Evolutionary conservation across 92 coral and sea anemone genomes (phyloP).

Genomic region (Parazoanthus darwini): DNA sequence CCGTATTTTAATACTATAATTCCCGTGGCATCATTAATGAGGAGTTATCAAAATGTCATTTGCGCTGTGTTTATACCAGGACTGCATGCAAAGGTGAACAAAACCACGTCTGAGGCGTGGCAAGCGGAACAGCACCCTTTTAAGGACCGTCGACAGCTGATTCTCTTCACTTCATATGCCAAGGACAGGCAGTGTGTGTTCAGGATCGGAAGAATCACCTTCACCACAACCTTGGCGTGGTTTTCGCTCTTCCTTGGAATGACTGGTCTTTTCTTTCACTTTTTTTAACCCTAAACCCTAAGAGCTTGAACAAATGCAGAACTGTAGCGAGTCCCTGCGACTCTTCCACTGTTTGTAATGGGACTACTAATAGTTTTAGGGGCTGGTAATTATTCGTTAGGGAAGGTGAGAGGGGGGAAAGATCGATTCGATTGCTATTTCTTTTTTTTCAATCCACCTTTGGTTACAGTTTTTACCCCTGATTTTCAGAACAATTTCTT

Average conservation of each 20-base stretch:
- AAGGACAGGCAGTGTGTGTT: slow-evolving; percentile 72
- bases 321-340: not conserved
- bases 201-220: slow-evolving; percentile 71
- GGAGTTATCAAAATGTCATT: not conserved
- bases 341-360: too few relatives aligned
- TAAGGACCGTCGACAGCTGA: slow-evolving; percentile 62
- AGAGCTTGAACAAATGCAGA: too few relatives aligned
- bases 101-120: slow-evolving; percentile 63
- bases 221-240: slow-evolving; percentile 77
- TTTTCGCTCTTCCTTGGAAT: slow-evolving; percentile 69
- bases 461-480: too few relatives aligned
- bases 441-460: too few relatives aligned
- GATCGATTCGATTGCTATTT: too few relatives aligned
- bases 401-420: too few relatives aligned
- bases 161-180: slow-evolving; percentile 58
- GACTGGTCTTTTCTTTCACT: slow-evolving; percentile 61
- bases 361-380: too few relatives aligned
- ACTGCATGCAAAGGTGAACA: slow-evolving; percentile 62
- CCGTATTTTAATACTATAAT: too few relatives aligned
- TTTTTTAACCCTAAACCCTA: slow-evolving; percentile 33
- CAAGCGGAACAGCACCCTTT: slow-evolving; percentile 56
- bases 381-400: too few relatives aligned
- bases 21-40: too few relatives aligned
- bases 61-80: slow-evolving; percentile 30
- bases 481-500: too few relatives aligned